Conservation (phyloP, 2,113 vertebrate genomes). For the Sprattus sprattus region DNA sequence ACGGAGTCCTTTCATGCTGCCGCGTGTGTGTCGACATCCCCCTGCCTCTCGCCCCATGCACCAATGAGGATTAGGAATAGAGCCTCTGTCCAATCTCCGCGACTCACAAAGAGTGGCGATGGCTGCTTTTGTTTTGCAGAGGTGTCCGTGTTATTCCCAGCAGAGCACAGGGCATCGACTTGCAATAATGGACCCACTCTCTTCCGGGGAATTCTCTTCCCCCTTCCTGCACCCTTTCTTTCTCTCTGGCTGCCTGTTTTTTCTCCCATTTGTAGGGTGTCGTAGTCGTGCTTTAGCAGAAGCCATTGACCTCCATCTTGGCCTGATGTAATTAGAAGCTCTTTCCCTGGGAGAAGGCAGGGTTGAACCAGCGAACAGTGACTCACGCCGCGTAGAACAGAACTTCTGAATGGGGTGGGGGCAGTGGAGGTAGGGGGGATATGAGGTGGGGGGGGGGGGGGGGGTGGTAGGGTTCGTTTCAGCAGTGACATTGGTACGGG, state of each 20-base stretch:
- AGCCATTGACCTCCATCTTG: conserved; percentile 48
- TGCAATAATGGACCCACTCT: neutral
- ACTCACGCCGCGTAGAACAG: conserved; percentile 50
- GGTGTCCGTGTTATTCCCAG: neutral
- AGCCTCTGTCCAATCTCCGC: neutral
- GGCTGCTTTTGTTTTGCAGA: neutral
- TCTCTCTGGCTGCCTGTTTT: neutral
- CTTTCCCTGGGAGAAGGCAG: conserved; percentile 55
- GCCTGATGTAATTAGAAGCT: conserved; percentile 55
- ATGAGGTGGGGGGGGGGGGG: neutral
- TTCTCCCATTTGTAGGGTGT: neutral
- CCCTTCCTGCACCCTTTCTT: neutral
- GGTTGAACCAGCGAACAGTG: conserved; percentile 49
- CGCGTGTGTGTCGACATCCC: neutral
- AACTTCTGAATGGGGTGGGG: conserved; percentile 23
- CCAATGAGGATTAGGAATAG: neutral
- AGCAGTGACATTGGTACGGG: conserved; percentile 21
- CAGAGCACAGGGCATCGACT: neutral
- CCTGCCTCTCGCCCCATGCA: neutral
- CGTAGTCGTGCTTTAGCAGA: neutral
- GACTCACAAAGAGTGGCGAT: neutral
- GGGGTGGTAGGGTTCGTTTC: neutral
- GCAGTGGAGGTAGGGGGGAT: neutral
- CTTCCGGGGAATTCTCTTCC: neutral
- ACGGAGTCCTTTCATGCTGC: neutral